Evolutionary conservation across 1,140 invertebrate species (phyloP).

Genomic region (Drosophila bocki): DNA sequence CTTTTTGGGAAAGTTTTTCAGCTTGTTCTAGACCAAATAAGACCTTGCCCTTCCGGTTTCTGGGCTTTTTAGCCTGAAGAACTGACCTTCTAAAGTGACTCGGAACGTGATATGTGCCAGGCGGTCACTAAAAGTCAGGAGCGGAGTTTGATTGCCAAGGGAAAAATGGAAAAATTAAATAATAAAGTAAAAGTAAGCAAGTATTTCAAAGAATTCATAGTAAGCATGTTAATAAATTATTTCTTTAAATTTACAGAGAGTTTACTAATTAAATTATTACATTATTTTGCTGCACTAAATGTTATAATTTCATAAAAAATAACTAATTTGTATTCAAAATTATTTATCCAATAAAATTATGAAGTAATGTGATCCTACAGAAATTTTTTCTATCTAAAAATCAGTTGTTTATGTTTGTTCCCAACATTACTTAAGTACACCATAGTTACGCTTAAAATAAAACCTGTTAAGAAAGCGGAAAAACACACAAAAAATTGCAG

Average conservation of each 20-base stretch:
- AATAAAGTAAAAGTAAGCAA: background rate
- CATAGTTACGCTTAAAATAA: background rate
- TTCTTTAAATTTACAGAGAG: background rate
- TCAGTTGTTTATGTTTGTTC: no score
- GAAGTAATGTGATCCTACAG: background rate
- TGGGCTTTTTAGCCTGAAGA: conserved; percentile 15
- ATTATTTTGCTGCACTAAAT: no score
- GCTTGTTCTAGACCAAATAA: conserved; percentile 50
- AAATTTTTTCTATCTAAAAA: background rate
- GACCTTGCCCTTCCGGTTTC: conserved; percentile 55
- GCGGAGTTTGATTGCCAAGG: background rate
- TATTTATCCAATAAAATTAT: background rate
- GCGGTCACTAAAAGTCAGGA: conserved; percentile 43
- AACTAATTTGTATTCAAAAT: background rate
- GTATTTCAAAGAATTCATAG: background rate
- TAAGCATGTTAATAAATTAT: background rate
- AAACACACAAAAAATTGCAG: background rate
- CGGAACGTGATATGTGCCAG: conserved; percentile 51
- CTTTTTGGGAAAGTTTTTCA: conserved; percentile 52
- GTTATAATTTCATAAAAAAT: background rate
- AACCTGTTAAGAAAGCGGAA: conserved; percentile 13
- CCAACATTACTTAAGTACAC: conserved; percentile 7
- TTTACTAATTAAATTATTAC: background rate
- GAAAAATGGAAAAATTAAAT: no score
- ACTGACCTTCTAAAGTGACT: conserved; percentile 52